These are phyloP conservation scores for Actinia tenebrosa DNA, from an alignment of 64 coral and sea anemone genomes.

Conservation along the genomic window DNA sequence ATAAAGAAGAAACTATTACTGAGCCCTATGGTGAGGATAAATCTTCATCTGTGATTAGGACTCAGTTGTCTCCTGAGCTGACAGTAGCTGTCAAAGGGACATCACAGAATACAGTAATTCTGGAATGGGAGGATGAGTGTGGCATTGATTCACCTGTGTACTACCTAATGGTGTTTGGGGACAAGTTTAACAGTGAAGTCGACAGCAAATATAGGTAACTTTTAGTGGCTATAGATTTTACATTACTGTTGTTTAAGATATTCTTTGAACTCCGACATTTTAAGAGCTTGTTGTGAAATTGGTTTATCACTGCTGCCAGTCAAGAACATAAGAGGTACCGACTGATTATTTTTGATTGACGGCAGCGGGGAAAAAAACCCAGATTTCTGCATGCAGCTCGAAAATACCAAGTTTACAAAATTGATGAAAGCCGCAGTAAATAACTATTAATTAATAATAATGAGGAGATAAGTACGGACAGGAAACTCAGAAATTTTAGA, in stretches of 20 bases:
- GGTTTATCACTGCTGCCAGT: no score
- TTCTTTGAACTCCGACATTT: no score
- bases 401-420: no score
- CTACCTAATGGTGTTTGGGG: conserved; percentile 47
- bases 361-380: no score
- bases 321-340: no score
- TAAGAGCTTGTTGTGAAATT: no score
- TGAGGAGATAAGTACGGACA: no score
- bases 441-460: no score
- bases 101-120: conserved; percentile 38
- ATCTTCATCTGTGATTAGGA: not conserved
- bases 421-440: no score
- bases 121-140: conserved; percentile 58
- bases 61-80: conserved; percentile 1
- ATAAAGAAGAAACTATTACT: not conserved
- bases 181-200: conserved; percentile 45
- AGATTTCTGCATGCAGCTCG: no score
- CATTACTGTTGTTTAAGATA: not conserved
- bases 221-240: not conserved
- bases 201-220: conserved; percentile 53
- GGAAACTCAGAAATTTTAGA: no score
- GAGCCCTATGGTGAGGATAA: not conserved
- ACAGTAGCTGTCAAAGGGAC: conserved; percentile 68
- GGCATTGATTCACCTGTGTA: conserved; percentile 23
- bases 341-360: no score